Evolutionary conservation across 1,140 invertebrate species (phyloP).

Genomic region (Papilio polytes): DNA sequence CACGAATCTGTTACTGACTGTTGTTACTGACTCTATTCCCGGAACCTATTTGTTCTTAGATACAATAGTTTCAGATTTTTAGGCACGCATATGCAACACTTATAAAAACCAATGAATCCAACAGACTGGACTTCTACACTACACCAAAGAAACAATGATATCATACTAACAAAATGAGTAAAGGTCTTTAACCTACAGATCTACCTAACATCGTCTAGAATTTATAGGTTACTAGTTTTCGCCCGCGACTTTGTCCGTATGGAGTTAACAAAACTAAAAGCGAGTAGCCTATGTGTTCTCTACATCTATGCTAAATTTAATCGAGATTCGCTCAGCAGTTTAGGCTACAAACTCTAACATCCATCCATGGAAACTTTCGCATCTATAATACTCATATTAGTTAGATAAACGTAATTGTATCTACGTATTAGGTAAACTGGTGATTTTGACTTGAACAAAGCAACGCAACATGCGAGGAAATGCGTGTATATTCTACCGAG

Average conservation of each 20-base stretch:
- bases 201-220: background rate
- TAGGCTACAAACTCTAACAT: too few relatives aligned
- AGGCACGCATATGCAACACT: too few relatives aligned
- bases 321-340: too few relatives aligned
- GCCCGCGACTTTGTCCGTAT: too few relatives aligned
- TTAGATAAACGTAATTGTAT: background rate
- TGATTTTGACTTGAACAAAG: background rate
- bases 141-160: background rate
- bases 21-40: background rate
- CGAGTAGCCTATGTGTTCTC: too few relatives aligned
- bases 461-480: background rate
- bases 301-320: too few relatives aligned
- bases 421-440: background rate
- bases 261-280: too few relatives aligned
- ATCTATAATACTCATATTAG: too few relatives aligned
- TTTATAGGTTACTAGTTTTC: too few relatives aligned
- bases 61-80: background rate
- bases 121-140: background rate
- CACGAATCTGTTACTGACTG: background rate
- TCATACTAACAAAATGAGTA: background rate
- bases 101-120: too few relatives aligned
- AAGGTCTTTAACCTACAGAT: too few relatives aligned
- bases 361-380: too few relatives aligned
- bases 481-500: background rate
- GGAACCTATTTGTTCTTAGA: background rate